Percentiles rank a stretch among this genome's conserved stretches.
Conservation (phyloP, 2,888 invertebrate genomes). For the Clitarchus hookeri region DNA sequence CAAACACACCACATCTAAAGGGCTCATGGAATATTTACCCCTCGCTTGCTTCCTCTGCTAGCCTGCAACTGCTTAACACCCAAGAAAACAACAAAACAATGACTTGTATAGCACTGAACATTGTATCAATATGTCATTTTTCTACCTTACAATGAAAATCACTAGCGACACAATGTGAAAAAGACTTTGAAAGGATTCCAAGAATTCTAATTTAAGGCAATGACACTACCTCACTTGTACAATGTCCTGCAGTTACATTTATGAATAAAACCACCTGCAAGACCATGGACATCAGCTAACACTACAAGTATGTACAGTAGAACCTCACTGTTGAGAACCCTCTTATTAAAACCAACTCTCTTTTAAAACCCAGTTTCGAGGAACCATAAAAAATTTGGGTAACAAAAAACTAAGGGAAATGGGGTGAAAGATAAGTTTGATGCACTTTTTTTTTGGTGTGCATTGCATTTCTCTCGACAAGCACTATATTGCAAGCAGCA, state of each 20-base stretch:
- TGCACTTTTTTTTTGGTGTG: no score
- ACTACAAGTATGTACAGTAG: background rate
- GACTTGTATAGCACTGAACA: conserved; percentile 29
- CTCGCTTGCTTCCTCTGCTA: conserved; percentile 59
- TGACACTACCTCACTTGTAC: no score
- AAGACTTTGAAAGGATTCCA: background rate
- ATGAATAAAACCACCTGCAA: conserved; percentile 10
- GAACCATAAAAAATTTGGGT: no score
- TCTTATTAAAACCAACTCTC: no score
- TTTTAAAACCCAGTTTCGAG: no score
- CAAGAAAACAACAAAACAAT: conserved; percentile 34
- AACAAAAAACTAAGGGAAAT: no score
- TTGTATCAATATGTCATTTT: background rate
- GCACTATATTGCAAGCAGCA: no score
- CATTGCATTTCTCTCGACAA: no score
- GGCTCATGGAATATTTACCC: conserved; percentile 59
- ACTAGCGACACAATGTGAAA: conserved; percentile 25
- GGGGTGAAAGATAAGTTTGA: no score
- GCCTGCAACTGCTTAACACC: conserved; percentile 59
- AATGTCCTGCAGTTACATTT: background rate
- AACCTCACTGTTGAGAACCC: no score
- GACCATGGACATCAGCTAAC: background rate
- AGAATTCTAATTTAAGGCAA: conserved; percentile 27
- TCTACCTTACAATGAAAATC: conserved; percentile 32
- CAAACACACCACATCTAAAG: conserved; percentile 24